A percentile compares a stretch with the other conserved stretches of the same genome.
These are phyloP conservation scores for Parotocinclus haroldoi DNA, from an alignment of 2,797 vertebrate species.

Conservation along the genomic window DNA sequence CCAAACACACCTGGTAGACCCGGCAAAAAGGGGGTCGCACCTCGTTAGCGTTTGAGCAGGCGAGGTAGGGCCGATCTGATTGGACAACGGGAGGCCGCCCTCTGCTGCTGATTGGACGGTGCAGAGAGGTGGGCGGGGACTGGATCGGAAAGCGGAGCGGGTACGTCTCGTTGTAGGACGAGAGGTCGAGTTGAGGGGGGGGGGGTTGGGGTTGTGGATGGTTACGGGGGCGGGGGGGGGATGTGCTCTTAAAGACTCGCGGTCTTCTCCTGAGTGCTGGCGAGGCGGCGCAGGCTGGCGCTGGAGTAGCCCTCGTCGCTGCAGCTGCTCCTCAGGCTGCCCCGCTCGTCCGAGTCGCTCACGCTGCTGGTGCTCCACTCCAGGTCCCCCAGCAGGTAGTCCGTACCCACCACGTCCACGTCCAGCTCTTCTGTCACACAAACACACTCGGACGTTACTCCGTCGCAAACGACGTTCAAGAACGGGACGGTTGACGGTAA, in stretches of 20 bases:
- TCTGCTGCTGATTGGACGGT: conserved; percentile 37
- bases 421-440: conserved; percentile 69
- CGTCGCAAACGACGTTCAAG: too few species aligned
- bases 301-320: conserved; percentile 95
- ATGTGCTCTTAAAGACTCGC: conserved; percentile 74
- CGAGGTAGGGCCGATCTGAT: conserved; percentile 51
- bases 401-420: conserved; percentile 90
- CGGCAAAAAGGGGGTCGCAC: too few species aligned
- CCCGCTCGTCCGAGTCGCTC: conserved; percentile 88
- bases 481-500: too few species aligned
- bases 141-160: not conserved
- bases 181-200: not conserved
- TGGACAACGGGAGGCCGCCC: conserved; percentile 46
- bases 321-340: conserved; percentile 86
- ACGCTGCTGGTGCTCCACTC: conserved; percentile 94
- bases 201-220: conserved; percentile 4
- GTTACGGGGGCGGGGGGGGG: conserved; percentile 46
- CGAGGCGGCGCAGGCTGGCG: conserved; percentile 76
- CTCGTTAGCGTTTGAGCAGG: not conserved
- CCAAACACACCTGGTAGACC: too few species aligned
- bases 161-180: conserved; percentile 9
- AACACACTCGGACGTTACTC: not conserved
- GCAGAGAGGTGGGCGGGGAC: conserved; percentile 14
- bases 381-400: conserved; percentile 82
- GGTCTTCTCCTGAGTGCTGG: conserved; percentile 73